Percentiles rank a stretch among this genome's conserved stretches.
These are phyloP conservation scores for Harpegnathos saltator DNA, from an alignment of 1,140 invertebrate species.

Conservation along the genomic window DNA sequence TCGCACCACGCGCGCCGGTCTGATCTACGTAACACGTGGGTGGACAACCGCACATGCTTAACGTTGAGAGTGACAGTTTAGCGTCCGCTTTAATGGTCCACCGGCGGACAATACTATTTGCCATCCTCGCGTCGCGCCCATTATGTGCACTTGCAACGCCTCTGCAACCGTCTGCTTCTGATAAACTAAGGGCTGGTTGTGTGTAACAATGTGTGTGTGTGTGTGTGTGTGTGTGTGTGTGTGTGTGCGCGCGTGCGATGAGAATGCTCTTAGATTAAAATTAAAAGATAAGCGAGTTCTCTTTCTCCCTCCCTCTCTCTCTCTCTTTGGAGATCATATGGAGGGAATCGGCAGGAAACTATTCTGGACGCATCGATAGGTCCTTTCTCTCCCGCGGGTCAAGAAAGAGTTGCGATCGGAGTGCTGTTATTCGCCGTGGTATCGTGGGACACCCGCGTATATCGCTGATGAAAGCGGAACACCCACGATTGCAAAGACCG, in stretches of 20 bases:
- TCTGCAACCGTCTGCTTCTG: neutral
- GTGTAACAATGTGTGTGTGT: no score
- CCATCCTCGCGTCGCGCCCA: constrained; percentile 2
- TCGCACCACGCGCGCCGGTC: constrained; percentile 11
- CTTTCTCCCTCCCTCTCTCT: no score
- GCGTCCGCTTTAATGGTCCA: constrained; percentile 33
- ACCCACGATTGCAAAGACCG: neutral
- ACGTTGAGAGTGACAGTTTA: constrained; percentile 17
- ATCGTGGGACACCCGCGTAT: neutral
- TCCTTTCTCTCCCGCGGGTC: neutral
- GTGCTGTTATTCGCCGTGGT: no score
- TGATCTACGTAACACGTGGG: constrained; percentile 54
- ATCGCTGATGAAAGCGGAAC: constrained; percentile 10
- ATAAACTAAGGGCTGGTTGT: neutral
- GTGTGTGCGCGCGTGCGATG: neutral
- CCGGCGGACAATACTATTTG: constrained; percentile 41
- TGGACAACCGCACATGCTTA: constrained; percentile 24
- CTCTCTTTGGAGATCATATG: neutral
- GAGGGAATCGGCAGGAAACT: neutral
- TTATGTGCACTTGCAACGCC: constrained; percentile 29
- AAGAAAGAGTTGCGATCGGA: neutral
- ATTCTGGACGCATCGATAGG: neutral
- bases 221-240: no score
- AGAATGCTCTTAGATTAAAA: neutral
- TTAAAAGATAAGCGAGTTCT: neutral